phyloP scores from a whole-genome alignment of 2,113 vertebrate species.

The Mirounga angustirostris region DNA sequence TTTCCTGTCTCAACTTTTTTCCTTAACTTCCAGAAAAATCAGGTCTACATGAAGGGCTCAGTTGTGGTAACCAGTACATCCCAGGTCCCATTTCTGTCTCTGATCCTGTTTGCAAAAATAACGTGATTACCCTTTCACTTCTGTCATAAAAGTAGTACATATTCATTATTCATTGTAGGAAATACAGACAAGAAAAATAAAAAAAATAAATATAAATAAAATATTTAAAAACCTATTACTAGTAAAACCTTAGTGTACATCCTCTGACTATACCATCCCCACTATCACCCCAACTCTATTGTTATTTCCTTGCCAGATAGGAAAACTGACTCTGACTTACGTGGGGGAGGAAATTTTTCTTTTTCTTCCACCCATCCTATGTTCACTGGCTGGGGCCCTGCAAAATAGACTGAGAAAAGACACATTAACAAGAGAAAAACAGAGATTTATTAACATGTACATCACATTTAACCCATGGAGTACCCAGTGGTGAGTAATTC shows the following conservation, averaged over 20 bases:
- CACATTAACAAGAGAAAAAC: not conserved
- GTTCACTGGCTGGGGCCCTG: not conserved
- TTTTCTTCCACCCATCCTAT: not conserved
- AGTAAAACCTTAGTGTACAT: not conserved
- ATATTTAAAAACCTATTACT: not conserved
- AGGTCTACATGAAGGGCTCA: not conserved
- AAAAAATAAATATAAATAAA: too few relatives aligned
- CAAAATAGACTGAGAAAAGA: conserved; percentile 14
- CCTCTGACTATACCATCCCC: not conserved
- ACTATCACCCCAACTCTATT: not conserved
- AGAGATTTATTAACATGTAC: not conserved
- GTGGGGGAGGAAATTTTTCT: not conserved
- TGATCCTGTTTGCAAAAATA: conserved; percentile 5
- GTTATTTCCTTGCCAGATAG: not conserved
- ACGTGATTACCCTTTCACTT: not conserved
- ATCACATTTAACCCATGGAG: not conserved
- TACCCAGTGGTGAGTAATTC: not conserved
- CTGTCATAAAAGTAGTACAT: not conserved
- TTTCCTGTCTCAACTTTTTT: conserved; percentile 39
- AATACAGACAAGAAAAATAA: not conserved
- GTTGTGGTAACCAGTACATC: not conserved
- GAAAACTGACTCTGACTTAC: not conserved
- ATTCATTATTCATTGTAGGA: not conserved
- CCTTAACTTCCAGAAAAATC: not conserved
- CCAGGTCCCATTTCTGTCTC: not conserved